Evolutionary conservation across 2,797 vertebrate species (phyloP).

Genomic region (Acanthiza pusilla): DNA sequence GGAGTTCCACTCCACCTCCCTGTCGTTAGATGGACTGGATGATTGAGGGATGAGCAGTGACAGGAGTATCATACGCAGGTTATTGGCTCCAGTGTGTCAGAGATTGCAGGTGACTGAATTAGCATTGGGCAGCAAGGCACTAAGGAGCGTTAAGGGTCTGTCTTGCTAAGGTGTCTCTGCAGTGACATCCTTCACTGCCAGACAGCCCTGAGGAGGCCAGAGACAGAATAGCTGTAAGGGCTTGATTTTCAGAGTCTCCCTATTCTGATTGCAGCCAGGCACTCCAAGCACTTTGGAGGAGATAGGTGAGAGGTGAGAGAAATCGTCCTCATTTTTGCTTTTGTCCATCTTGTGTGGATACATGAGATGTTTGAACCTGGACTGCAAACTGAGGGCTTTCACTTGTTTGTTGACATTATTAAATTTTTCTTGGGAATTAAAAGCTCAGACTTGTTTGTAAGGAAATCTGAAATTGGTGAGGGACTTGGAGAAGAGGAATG

Average conservation of each 20-base stretch:
- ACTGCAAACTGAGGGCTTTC: neutral
- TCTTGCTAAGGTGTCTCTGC: neutral
- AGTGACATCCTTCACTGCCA: neutral
- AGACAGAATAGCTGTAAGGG: neutral
- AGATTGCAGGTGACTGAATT: neutral
- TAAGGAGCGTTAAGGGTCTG: neutral
- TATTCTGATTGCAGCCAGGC: neutral
- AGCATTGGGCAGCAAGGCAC: neutral
- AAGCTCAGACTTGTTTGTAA: neutral
- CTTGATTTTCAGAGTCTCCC: neutral
- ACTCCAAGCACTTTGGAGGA: neutral
- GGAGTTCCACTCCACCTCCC: slow-evolving; percentile 51
- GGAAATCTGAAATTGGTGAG: neutral
- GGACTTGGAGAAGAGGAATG: neutral
- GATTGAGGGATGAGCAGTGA: slow-evolving; percentile 63
- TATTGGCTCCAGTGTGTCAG: slow-evolving; percentile 26
- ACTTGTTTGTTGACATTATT: neutral
- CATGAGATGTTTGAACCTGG: neutral
- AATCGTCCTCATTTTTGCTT: neutral
- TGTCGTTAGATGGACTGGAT: slow-evolving; percentile 60
- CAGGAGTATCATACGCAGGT: slow-evolving; percentile 29
- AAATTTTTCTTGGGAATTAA: neutral
- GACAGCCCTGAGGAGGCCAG: neutral
- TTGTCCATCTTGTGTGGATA: neutral
- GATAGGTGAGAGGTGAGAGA: neutral